Base-by-base conservation (phyloP, 1,140 invertebrate species). In the Andricus grossulariae region DNA sequence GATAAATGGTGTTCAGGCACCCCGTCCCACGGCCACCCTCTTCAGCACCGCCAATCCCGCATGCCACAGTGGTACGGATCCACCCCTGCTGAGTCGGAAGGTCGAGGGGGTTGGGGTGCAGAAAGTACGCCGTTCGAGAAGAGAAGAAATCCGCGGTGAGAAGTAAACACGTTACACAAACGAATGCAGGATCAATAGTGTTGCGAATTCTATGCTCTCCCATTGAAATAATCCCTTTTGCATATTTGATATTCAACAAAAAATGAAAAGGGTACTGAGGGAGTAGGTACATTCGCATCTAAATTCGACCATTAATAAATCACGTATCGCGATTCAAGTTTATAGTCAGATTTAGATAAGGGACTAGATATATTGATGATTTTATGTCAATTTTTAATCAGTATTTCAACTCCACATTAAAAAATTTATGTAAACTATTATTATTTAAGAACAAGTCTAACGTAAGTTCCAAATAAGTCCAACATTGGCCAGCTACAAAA, bases 1-100 rank as follows among this genome's bases (percentile, higher is more conserved):
- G 89, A 91, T 90, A 88, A 90, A 91, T 89, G 89, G 85, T 88
- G 77, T 76, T 82, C 60, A 71, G 81, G 74, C 82, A 82, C 81
- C 76, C 79, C 77, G 78, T 66, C 70, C 81, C 80, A 76, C 78
- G 76, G 51, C 78, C 72, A 70, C 74, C 77, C 75, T 80, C 83
- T 80, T 60, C 77, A 75, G 76, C 13, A 80, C 55, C 54, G 80
- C 77, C 79, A 79, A 81, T 77, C 74, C 74, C 75, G 80, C 72
- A 78, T 77, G 77, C 72, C 78, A 77, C 72, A 74, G 70, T 80
- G 60, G 74, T 73, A 81, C 81, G 79, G 80, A 85, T 83, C 77
- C 79, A 85, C 85, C 86, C 85, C 86, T 83, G 84, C 81, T 86
- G 85, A 73, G 84, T 77, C 71, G 18, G 51, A 39, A 39, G 15